phyloP scores from a whole-genome alignment of 2,888 invertebrate species.

The Kuschelorhynchus macadamiae region DNA sequence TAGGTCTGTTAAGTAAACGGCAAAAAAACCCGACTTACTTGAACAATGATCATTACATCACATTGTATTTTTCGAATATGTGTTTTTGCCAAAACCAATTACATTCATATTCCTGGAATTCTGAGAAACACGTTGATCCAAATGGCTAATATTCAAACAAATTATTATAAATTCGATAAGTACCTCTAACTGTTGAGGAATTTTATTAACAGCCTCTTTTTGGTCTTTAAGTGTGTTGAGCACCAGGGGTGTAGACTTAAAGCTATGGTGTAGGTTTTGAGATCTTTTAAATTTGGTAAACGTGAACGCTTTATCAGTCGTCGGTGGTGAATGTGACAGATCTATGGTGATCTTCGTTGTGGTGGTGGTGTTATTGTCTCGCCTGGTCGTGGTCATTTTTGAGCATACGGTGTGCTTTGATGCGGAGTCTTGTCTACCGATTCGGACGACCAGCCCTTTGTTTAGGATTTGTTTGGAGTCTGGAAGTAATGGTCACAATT shows the following conservation, averaged over 20 bases:
- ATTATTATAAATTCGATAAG: too few species aligned
- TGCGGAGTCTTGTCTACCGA: slow-evolving; percentile 64
- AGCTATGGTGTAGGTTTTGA: slow-evolving; percentile 58
- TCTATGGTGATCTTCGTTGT: slow-evolving; percentile 70
- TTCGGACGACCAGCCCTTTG: slow-evolving; percentile 68
- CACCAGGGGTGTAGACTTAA: slow-evolving; percentile 69
- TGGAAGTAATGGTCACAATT: slow-evolving; percentile 54
- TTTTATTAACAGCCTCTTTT: slow-evolving; percentile 41
- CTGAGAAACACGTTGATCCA: too few species aligned
- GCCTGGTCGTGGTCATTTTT: slow-evolving; percentile 63
- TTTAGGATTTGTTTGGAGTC: slow-evolving; percentile 67
- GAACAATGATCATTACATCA: too few species aligned
- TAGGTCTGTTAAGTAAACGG: too few species aligned
- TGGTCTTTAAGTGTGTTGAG: slow-evolving; percentile 63
- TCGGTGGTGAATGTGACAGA: slow-evolving; percentile 63
- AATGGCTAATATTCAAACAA: too few species aligned
- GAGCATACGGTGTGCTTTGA: slow-evolving; percentile 65
- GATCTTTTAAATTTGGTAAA: slow-evolving; percentile 60
- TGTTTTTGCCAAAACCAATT: too few species aligned
- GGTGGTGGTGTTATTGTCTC: slow-evolving; percentile 64
- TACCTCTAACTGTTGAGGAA: slow-evolving; percentile 48
- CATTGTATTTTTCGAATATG: too few species aligned
- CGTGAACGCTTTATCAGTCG: slow-evolving; percentile 50
- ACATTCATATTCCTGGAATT: too few species aligned
- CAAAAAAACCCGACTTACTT: too few species aligned